Base-by-base conservation (phyloP, 2,113 vertebrate species). In the Barnardius zonarius region DNA sequence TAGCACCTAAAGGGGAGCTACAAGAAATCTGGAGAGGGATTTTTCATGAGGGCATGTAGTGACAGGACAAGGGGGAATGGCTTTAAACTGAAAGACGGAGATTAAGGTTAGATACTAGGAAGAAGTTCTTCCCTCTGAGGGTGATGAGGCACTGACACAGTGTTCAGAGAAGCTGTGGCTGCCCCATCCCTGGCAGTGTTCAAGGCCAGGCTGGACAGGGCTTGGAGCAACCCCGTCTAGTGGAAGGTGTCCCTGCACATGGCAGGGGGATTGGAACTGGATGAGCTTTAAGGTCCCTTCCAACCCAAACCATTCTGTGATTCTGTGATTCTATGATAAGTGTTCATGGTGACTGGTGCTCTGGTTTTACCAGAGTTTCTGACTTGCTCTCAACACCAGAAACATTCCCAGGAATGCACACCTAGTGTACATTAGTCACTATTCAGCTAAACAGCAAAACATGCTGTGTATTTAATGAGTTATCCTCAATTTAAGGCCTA, bases 401-500 rank as follows among this genome's bases (percentile, higher is more conserved):
- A 91, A 85, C 63, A 69, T 78, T 90, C 78, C 52, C 77, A 87
- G 84, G 74, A 96, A 88, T 74, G 77, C 70, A 76, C 41, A 85
- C 88, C 31, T 62, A 83, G 28, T 23, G 46, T 70, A 93, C 72
- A 86, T 92, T 88, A 96, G 67, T 89, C 91, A 91, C 49, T 67
- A 15, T 2, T 80, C 81, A 78, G 70, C 88, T 87, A 91, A 94
- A 76, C 37, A 95, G 77, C 84, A 94, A 95, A 93, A 87, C 80
- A 92, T 0, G 4, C 74, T 91, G 74, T 82, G 80, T 59, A 79
- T 95, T 96, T 97, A 94, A 96, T 96, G 93, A 96, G 95, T 92
- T 96, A 92, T 92, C 83, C 93, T 95, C 91, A 87, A 95, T 96
- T 97, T 95, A 86, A 92, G 90, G 63, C 54, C 86, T 92, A 73